Evolutionary conservation across 2,113 vertebrate species (phyloP).

Genomic region (Leptobrachium leishanense): DNA sequence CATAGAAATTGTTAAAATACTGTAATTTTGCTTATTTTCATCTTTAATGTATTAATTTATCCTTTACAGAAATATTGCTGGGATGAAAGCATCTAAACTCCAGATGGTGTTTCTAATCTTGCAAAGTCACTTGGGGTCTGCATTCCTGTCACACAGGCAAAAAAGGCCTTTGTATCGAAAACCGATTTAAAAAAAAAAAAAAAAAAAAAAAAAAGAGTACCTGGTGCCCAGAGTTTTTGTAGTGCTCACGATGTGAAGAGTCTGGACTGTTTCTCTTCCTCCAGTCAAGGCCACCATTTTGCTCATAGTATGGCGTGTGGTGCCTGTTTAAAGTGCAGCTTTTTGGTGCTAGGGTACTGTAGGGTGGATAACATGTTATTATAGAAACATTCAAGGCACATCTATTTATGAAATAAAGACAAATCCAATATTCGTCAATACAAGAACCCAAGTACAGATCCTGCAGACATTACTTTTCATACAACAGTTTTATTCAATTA

Average conservation of each 20-base stretch:
- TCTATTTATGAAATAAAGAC: not conserved
- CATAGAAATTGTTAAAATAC: too few relatives aligned
- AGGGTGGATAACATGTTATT: not conserved
- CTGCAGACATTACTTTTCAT: not conserved
- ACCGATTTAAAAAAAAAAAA: too few relatives aligned
- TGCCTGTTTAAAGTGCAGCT: constrained; percentile 71
- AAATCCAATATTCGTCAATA: not conserved
- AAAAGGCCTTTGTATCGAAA: too few relatives aligned
- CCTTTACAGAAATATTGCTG: too few relatives aligned
- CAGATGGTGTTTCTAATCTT: too few relatives aligned
- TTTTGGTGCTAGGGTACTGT: constrained; percentile 57
- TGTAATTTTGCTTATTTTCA: too few relatives aligned
- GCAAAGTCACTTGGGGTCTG: too few relatives aligned
- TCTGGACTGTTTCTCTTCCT: constrained; percentile 68
- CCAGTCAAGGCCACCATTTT: constrained; percentile 79
- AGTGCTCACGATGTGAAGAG: constrained; percentile 69
- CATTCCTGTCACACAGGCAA: too few relatives aligned
- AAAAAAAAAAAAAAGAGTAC: not conserved
- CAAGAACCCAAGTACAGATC: not conserved
- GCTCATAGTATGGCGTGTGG: constrained; percentile 67
- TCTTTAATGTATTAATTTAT: too few relatives aligned
- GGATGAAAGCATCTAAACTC: too few relatives aligned
- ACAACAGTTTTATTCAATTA: not conserved
- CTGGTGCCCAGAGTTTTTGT: constrained; percentile 61
- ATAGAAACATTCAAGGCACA: not conserved